phyloP scores from a whole-genome alignment of 53 echinoderm and acorn worm genomes.

The Echinometra lucunter region DNA sequence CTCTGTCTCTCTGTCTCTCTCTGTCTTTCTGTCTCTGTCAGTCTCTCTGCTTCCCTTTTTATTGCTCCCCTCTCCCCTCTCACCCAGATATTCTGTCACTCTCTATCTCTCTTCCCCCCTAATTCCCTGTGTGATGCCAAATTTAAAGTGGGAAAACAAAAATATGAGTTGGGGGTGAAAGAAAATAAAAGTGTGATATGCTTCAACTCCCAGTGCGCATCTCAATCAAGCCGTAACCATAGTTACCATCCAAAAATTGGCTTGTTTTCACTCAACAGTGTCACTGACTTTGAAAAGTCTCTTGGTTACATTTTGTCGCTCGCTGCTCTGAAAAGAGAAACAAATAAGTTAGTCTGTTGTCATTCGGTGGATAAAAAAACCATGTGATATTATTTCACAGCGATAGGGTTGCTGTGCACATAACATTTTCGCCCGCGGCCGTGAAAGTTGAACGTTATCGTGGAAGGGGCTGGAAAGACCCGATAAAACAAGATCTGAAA shows the following conservation, averaged over 20 bases:
- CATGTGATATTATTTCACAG: slow-evolving; percentile 60
- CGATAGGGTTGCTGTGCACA: slow-evolving; percentile 51
- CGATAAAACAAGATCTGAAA: slow-evolving; percentile 47
- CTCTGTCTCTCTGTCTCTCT: no score
- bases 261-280: slow-evolving; percentile 63
- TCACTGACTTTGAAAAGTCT: slow-evolving; percentile 57
- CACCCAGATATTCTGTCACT: not conserved
- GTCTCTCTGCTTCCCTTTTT: no score
- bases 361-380: slow-evolving; percentile 44
- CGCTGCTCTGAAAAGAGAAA: slow-evolving; percentile 39
- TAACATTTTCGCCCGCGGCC: slow-evolving; percentile 52
- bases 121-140: slow-evolving; percentile 55
- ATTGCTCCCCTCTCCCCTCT: not conserved
- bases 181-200: slow-evolving; percentile 59
- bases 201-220: slow-evolving; percentile 39
- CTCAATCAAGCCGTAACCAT: slow-evolving; percentile 55
- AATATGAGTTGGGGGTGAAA: slow-evolving; percentile 57
- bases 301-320: not conserved
- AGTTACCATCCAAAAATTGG: slow-evolving; percentile 35
- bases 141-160: slow-evolving; percentile 63
- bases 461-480: slow-evolving; percentile 38
- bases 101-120: slow-evolving; percentile 48
- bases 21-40: not conserved
- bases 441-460: slow-evolving; percentile 42
- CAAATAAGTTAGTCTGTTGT: slow-evolving; percentile 57